These are phyloP conservation scores for Macaria liturata DNA, from an alignment of 2,888 invertebrate species.

Conservation along the genomic window DNA sequence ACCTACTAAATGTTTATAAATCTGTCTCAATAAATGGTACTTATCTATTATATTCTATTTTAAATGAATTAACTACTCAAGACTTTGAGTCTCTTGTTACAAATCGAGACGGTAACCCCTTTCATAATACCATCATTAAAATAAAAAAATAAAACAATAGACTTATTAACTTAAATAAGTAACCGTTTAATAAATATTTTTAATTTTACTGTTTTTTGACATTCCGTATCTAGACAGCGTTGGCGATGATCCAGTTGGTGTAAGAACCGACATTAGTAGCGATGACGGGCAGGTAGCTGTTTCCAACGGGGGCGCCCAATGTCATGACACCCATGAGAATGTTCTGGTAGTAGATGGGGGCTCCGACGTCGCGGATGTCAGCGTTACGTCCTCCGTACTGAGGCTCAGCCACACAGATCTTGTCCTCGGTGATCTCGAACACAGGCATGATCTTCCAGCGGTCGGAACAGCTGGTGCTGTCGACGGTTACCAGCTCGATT, in stretches of 20 bases:
- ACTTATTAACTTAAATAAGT: too few species aligned
- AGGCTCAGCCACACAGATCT: conserved; percentile 10
- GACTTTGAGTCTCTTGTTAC: too few species aligned
- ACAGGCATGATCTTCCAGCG: conserved; percentile 12
- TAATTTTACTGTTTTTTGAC: not conserved
- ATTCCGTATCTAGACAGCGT: conserved; percentile 14
- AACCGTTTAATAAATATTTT: too few species aligned
- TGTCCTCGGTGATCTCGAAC: not conserved
- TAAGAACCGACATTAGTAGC: conserved; percentile 6
- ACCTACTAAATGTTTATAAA: too few species aligned
- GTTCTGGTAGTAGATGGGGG: conserved; percentile 12
- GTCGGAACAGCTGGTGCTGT: not conserved
- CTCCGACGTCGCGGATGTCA: conserved; percentile 19
- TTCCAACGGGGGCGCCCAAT: conserved; percentile 7
- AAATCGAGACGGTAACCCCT: too few species aligned
- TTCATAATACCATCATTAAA: too few species aligned
- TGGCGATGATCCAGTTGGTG: conserved; percentile 23
- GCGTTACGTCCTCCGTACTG: conserved; percentile 21
- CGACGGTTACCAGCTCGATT: conserved; percentile 7
- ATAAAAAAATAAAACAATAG: too few species aligned
- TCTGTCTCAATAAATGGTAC: too few species aligned
- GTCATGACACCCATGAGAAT: conserved; percentile 4
- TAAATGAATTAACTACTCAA: too few species aligned
- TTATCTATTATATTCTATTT: too few species aligned
- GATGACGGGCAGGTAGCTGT: conserved; percentile 18